A percentile compares a stretch with the other conserved stretches of the same genome.
Conservation (phyloP, 2,797 vertebrate species). For the Galaxias olidus region DNA sequence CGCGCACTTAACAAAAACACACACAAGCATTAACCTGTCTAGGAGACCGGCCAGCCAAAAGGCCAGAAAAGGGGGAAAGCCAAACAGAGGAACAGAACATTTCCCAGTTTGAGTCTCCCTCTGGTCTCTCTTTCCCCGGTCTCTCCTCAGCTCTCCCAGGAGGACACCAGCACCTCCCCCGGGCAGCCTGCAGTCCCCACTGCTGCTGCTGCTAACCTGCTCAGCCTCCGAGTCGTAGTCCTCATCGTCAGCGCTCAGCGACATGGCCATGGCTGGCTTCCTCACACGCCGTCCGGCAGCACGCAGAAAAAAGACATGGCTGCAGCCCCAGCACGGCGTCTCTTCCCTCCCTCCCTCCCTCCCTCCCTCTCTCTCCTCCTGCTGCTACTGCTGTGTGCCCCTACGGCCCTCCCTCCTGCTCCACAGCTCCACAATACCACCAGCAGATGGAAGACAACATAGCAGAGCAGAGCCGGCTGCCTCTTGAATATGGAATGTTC, state of each 20-base stretch:
- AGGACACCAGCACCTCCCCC: slow-evolving; percentile 73
- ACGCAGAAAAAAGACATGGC: slow-evolving; percentile 86
- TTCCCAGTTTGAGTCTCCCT: no score
- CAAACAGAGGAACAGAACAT: no score
- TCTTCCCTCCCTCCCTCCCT: neutral
- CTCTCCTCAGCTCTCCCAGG: no score
- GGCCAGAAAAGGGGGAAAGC: no score
- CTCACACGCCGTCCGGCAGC: slow-evolving; percentile 80
- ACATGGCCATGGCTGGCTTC: slow-evolving; percentile 89
- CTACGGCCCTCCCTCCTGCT: slow-evolving; percentile 74
- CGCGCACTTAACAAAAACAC: slow-evolving; percentile 12
- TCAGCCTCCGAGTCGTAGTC: slow-evolving; percentile 95
- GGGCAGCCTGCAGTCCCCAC: slow-evolving; percentile 39
- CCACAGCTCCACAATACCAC: slow-evolving; percentile 71
- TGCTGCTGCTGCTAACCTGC: slow-evolving; percentile 76
- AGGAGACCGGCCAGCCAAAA: no score
- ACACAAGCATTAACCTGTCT: slow-evolving; percentile 8
- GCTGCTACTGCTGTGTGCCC: slow-evolving; percentile 68
- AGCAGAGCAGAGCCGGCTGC: slow-evolving; percentile 53
- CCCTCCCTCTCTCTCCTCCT: slow-evolving; percentile 46
- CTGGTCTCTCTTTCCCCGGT: no score
- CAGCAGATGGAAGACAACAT: slow-evolving; percentile 44
- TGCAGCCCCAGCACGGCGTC: slow-evolving; percentile 59
- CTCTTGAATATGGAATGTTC: slow-evolving; percentile 81
- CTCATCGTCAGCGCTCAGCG: slow-evolving; percentile 94